These are phyloP conservation scores for Polylopha cassiicola DNA, from an alignment of 2,888 invertebrate species.

Conservation along the genomic window DNA sequence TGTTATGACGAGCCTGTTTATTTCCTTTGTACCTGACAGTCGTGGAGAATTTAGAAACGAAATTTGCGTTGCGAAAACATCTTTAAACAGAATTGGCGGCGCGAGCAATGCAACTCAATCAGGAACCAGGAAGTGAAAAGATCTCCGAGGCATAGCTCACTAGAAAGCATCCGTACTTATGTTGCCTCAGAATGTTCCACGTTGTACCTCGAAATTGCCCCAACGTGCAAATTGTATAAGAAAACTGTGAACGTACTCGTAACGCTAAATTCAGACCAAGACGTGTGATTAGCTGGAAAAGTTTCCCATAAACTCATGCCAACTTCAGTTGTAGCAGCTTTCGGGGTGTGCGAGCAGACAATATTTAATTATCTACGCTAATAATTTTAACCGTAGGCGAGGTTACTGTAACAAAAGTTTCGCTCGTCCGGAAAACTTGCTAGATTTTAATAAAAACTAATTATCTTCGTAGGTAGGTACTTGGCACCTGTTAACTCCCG, in stretches of 20 bases:
- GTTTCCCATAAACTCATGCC: constrained; percentile 44
- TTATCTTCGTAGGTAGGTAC: constrained; percentile 1
- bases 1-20: too few relatives aligned
- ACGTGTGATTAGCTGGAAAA: constrained; percentile 55
- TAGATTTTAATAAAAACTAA: constrained; percentile 29
- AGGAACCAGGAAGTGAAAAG: too few relatives aligned
- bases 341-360: constrained; percentile 44
- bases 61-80: too few relatives aligned
- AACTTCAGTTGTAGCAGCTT: constrained; percentile 59
- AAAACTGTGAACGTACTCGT: too few relatives aligned
- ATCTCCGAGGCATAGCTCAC: too few relatives aligned
- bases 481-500: too few relatives aligned
- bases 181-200: too few relatives aligned
- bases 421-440: constrained; percentile 27
- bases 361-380: constrained; percentile 53
- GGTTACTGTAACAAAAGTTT: constrained; percentile 20
- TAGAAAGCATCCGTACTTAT: too few relatives aligned
- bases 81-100: too few relatives aligned
- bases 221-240: constrained; percentile 21
- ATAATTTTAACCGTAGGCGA: constrained; percentile 35
- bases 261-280: constrained; percentile 29
- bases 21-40: too few relatives aligned
- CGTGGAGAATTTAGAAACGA: too few relatives aligned
- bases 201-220: constrained; percentile 17
- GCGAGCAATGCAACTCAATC: too few relatives aligned